Evolutionary conservation across 2,797 vertebrate species (phyloP), one percentile per base, ranked within the genome.

Genomic region (Pteronotus mesoamericanus): DNA sequence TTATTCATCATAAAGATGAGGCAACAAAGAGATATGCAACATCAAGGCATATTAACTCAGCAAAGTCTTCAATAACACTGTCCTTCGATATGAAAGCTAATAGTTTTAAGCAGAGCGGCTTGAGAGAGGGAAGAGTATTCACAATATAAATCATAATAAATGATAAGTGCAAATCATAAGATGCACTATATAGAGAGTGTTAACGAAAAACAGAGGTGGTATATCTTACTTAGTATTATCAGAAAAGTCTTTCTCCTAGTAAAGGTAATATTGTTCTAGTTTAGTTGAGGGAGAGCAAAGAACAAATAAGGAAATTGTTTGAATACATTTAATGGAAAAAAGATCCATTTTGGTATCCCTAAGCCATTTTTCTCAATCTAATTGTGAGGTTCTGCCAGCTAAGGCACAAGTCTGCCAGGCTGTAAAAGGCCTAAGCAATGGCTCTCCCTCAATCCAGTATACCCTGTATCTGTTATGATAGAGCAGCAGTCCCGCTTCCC

Each of bases 21-120:
- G 26, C 21, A 91, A 84, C 11, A 71, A 91, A 95, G 53, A 42
- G 37, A 64, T 4, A 16, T 5, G 44, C 32, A 87, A 75, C 83
- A 89, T 84, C 12, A 79, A 53, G 82, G 61, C 39, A 71, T 39
- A 88, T 79, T 71, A 88, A 74, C 37, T 88, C 57, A 91, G 55
- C 39, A 61, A 74, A 94, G 37, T 51, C 26, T 79, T 95, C 66
- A 78, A 86, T 78, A 86, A 74, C 21, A 24, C 1, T 85, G 75
- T 69, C 68, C 61, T 22, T 37, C 87, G 86, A 51, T 85, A 91
- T 89, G 61, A 89, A 93, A 96, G 71, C 9, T 87, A 93, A 1
- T 61, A 68, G 21, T 34, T 69, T 86, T 18, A 44, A 89, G 75
- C 42, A 69, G 3, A 37, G 7, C 1, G 2, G 15, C 44, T 82